These are phyloP conservation scores for Drosophila elegans DNA, from an alignment of 1,140 invertebrate species.

Conservation along the genomic window DNA sequence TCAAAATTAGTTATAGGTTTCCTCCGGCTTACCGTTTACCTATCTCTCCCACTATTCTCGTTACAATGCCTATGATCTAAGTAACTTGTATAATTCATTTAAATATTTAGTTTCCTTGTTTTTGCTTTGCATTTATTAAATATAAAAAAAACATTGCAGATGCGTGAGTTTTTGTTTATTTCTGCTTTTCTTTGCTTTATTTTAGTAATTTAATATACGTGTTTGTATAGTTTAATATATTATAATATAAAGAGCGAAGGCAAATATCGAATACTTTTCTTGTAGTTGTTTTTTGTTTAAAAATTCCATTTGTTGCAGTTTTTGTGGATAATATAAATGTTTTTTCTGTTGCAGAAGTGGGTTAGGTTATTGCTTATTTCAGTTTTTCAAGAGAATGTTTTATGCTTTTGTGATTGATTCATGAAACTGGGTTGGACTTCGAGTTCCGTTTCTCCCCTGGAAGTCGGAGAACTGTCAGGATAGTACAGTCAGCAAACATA, in stretches of 20 bases:
- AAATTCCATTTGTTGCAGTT: slow-evolving; percentile 65
- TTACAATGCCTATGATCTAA: slow-evolving; percentile 33
- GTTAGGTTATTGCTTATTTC: slow-evolving; percentile 19
- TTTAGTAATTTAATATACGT: slow-evolving; percentile 37
- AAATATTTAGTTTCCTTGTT: slow-evolving; percentile 73
- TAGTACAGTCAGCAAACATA: slow-evolving; percentile 67
- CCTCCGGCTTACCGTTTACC: slow-evolving; percentile 7
- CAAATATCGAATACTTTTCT: slow-evolving; percentile 84
- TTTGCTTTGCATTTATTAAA: slow-evolving; percentile 58
- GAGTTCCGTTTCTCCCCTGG: slow-evolving; percentile 12
- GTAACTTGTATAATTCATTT: slow-evolving; percentile 78
- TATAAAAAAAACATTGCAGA: slow-evolving; percentile 45
- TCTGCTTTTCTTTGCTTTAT: slow-evolving; percentile 23
- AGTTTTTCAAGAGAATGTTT: slow-evolving; percentile 58
- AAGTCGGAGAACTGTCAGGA: slow-evolving; percentile 56
- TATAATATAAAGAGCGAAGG: slow-evolving; percentile 78
- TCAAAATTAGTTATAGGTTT: slow-evolving; percentile 44
- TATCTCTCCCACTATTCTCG: not conserved
- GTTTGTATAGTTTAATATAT: slow-evolving; percentile 52
- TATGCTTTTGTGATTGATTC: slow-evolving; percentile 17
- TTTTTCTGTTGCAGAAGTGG: slow-evolving; percentile 20
- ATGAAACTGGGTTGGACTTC: slow-evolving; percentile 3
- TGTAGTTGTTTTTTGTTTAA: slow-evolving; percentile 61
- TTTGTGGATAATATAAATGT: slow-evolving; percentile 19
- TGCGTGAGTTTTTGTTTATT: slow-evolving; percentile 28